Conservation (phyloP, 2,797 vertebrate species). For the Acrocephalus scirpaceus region DNA sequence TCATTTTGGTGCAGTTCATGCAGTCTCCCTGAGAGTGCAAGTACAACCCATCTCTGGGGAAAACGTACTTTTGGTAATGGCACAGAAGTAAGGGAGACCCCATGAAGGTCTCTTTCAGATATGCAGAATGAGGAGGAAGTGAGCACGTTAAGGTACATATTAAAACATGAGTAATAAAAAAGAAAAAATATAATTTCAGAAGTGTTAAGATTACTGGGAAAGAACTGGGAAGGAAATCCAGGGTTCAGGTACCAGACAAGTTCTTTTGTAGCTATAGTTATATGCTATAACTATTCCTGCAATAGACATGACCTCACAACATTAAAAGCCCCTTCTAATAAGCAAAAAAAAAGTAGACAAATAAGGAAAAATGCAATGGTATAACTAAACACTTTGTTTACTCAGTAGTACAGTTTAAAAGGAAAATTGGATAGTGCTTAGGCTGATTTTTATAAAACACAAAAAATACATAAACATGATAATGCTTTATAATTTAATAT, state of each 20-base stretch:
- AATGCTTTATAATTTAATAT: neutral
- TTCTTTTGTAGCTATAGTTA: neutral
- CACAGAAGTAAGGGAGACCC: accelerated
- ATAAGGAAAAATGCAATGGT: neutral
- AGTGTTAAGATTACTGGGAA: neutral
- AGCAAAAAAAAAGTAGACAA: neutral
- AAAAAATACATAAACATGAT: neutral
- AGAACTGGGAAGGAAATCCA: neutral
- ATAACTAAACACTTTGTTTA: neutral
- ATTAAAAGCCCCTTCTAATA: neutral
- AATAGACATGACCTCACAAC: neutral
- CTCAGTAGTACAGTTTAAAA: neutral
- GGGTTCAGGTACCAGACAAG: neutral
- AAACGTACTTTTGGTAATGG: neutral
- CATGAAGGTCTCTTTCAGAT: neutral
- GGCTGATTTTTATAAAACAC: neutral
- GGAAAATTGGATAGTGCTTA: neutral
- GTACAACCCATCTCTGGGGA: neutral
- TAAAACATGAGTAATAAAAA: neutral
- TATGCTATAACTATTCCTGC: neutral
- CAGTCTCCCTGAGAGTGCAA: neutral
- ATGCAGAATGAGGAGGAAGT: neutral
- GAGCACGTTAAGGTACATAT: neutral
- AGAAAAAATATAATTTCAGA: neutral
- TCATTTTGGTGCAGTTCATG: neutral